Evolutionary conservation across 2,888 invertebrate genomes (phyloP), one percentile per base, ranked within the genome.

Genomic region (Amiota communis): DNA sequence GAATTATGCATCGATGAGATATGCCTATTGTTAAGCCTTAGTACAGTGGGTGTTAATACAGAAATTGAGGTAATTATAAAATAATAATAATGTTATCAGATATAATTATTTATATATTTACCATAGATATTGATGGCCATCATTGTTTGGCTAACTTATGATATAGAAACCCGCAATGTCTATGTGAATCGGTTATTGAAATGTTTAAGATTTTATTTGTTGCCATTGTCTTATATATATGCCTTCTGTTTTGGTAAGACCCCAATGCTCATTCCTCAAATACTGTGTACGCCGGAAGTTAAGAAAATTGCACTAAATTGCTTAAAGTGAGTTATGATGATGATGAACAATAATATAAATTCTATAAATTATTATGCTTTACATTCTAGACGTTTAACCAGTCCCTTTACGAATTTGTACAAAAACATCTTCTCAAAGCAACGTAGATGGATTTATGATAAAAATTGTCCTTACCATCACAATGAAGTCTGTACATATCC

Each of bases 291-390:
- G 73, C 72, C 75, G 64, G 57, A 73, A 48, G 72, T 59, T 46
- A 73, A 59, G 12, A 64, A 81, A 83, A 81, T 74, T 81, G 84
- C 82, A 81, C 81, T 81, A 77, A 81, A 68, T 71, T 73, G 76
- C 72, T 15, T 63, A n/a, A 63, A 36, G 63, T 63, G 47, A 63
- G 63, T 36, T 36, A 36, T 6, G 36, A 6, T 2, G 2, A 36
- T 36, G 36, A 6, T 4, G 2, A 6, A 36, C 6, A 36, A 23
- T 23, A 23, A 23, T 23, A 36, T 6, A 36, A 36, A 36, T 36
- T 36, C 36, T 36, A 36, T 36, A 6, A 6, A 36, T 36, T 2
- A 36, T 36, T 36, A 36, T 36, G 36, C 36, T 46, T 9, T 46
- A n/a, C 8, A n/a, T 36, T 63, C n/a, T 11, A 63, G 63, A 23